Base-by-base conservation (phyloP, 2,888 invertebrate species). In the Orthosia cruda region DNA sequence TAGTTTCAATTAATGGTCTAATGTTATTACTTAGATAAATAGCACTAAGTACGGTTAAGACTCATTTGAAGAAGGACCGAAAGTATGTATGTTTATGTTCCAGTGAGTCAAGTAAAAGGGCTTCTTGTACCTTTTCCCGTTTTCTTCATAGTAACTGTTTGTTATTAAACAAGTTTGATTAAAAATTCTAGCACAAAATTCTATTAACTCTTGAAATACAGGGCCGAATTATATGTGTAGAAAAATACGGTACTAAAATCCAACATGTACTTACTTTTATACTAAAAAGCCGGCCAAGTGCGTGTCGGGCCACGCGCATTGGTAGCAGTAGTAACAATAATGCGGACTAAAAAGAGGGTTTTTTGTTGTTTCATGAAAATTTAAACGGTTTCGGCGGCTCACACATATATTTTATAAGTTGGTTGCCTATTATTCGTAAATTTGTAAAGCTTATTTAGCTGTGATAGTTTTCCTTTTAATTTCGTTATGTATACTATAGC, bases 1-100 rank as follows among this genome's bases (percentile, higher is more conserved):
- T 74, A 80, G 74, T 74, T 74, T 16, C 26, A 52, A 32, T 63
- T 74, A 74, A 76, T 74, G 45, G 12, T 5, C 55, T 63, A 32
- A 57, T 23, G 54, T 62, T 50, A n/a, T 74, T n/a, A 40, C 32
- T 32, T 74, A 57, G 57, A n/a, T 23, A 4, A 40, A 26, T 26
- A 47, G 59, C n/a, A 20, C 11, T 54, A 26, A 49, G 26, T 50
- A 57, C 15, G 20, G 32, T 50, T 32, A 75, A n/a, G 4, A 45
- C 40, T 50, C 32, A n/a, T 47, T 58, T 23, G 23, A 23, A 16
- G 15, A 16, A 26, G 13, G n/a, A 13, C n/a, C n/a, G n/a, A 40
- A 32, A 58, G 32, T n/a, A 12, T n/a, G 0, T 32, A n/a, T 16
- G 3, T 57, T 49, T 49, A 11, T 18, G 32, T 40, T 32, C 9